A percentile compares a stretch with the other conserved stretches of the same genome.
These are phyloP conservation scores for Mirounga angustirostris DNA, from an alignment of 2,113 vertebrate species.

Conservation along the genomic window DNA sequence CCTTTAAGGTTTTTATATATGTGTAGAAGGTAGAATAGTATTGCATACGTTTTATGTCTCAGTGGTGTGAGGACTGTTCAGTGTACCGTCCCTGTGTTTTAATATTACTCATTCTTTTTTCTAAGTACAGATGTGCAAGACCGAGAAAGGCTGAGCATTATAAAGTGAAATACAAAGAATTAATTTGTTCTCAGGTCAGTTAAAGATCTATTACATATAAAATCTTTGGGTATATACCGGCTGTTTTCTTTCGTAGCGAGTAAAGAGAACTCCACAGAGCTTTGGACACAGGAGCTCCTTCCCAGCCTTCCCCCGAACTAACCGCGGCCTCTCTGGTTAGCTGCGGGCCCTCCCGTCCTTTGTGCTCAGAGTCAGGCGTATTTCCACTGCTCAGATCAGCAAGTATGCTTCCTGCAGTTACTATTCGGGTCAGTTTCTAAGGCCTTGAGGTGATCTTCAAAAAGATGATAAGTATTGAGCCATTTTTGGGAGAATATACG, in stretches of 20 bases:
- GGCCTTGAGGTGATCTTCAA: neutral
- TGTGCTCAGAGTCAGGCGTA: accelerated
- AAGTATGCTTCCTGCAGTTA: neutral
- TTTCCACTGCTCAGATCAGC: neutral
- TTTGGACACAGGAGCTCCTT: neutral
- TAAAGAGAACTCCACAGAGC: neutral
- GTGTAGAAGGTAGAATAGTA: neutral
- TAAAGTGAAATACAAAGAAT: slow-evolving; percentile 2
- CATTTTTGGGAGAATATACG: neutral
- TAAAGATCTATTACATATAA: neutral
- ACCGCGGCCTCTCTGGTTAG: accelerated
- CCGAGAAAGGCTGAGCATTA: neutral
- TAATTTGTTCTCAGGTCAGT: neutral
- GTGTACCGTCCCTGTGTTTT: neutral
- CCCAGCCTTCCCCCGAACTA: accelerated
- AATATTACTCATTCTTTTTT: slow-evolving; percentile 60
- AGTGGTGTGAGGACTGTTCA: neutral
- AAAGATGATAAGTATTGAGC: neutral
- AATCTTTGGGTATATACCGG: neutral
- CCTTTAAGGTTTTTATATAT: neutral
- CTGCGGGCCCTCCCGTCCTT: neutral
- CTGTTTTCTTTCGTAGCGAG: neutral
- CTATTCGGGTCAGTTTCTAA: neutral
- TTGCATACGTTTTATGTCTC: neutral
- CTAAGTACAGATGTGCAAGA: neutral